Evolutionary conservation across 1,140 invertebrate genomes (phyloP).

Genomic region (Neodiprion pinetum): DNA sequence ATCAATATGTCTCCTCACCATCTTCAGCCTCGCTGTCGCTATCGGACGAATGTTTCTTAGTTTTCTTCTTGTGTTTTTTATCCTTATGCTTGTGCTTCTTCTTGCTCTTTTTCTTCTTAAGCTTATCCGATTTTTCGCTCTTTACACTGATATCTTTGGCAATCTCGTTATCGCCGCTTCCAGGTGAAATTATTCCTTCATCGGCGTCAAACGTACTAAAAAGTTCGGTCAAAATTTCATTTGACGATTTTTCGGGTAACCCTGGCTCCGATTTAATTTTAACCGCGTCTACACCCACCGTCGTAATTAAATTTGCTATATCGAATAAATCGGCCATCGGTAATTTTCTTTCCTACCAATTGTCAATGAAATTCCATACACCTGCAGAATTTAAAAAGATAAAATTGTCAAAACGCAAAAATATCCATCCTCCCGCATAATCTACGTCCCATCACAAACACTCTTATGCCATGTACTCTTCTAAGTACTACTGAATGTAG

Average conservation of each 20-base stretch:
- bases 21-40: conserved; percentile 58
- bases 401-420: too few species aligned
- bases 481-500: too few species aligned
- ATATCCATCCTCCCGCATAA: too few species aligned
- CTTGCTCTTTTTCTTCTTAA: conserved; percentile 61
- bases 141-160: conserved; percentile 53
- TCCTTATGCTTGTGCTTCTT: conserved; percentile 65
- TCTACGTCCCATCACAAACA: too few species aligned
- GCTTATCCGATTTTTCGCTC: conserved; percentile 63
- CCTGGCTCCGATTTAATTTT: conserved; percentile 61
- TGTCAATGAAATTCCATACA: too few species aligned
- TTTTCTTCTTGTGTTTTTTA: conserved; percentile 63
- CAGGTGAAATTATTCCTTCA: conserved; percentile 33
- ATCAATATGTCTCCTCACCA: conserved; percentile 41
- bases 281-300: conserved; percentile 55
- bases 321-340: conserved; percentile 56
- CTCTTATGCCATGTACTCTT: too few species aligned
- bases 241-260: conserved; percentile 70
- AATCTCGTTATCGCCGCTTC: conserved; percentile 42
- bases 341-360: background rate
- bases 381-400: too few species aligned
- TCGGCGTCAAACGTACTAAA: conserved; percentile 75
- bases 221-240: conserved; percentile 80
- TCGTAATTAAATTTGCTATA: conserved; percentile 57
- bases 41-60: conserved; percentile 60